phyloP scores from a whole-genome alignment of 2,113 vertebrate species.

The Oryzias melastigma region DNA sequence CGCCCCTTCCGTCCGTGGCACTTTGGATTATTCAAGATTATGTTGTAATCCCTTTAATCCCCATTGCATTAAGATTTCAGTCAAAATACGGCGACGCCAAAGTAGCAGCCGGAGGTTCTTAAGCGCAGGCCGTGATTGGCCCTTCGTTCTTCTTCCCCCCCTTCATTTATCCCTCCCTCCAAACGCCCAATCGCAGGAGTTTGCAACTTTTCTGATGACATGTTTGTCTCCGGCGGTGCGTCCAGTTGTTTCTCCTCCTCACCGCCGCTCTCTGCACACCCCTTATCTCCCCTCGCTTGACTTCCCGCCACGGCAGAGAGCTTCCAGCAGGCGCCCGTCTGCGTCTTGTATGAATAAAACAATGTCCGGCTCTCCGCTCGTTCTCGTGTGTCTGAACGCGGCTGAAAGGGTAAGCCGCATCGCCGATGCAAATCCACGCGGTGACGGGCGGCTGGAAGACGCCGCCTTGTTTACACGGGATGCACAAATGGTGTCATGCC shows the following conservation, averaged over 20 bases:
- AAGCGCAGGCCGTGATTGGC: conserved; percentile 84
- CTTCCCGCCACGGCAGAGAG: conserved; percentile 46
- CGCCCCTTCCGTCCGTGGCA: conserved; percentile 91
- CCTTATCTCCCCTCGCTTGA: conserved; percentile 54
- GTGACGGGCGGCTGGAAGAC: background rate
- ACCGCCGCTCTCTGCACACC: conserved; percentile 37
- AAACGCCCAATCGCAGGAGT: background rate
- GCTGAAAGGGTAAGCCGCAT: conserved; percentile 17
- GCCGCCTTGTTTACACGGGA: no score
- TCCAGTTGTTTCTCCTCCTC: conserved; percentile 51
- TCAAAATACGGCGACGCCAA: conserved; percentile 94
- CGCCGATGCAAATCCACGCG: conserved; percentile 19
- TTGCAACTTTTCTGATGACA: conserved; percentile 53
- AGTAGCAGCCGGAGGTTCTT: conserved; percentile 89
- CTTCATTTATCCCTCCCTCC: conserved; percentile 59
- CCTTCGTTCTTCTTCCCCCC: conserved; percentile 76
- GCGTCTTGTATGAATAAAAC: conserved; percentile 56
- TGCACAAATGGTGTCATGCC: no score
- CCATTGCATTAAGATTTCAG: conserved; percentile 97
- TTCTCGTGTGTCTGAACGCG: conserved; percentile 9
- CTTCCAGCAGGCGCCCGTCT: conserved; percentile 36
- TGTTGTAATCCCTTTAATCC: conserved; percentile 99
- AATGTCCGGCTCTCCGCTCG: conserved; percentile 23
- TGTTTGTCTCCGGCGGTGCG: conserved; percentile 49
- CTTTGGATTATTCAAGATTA: conserved; percentile 99